These are phyloP conservation scores for Rotaria socialis DNA, from an alignment of 2,888 invertebrate species.

Conservation along the genomic window DNA sequence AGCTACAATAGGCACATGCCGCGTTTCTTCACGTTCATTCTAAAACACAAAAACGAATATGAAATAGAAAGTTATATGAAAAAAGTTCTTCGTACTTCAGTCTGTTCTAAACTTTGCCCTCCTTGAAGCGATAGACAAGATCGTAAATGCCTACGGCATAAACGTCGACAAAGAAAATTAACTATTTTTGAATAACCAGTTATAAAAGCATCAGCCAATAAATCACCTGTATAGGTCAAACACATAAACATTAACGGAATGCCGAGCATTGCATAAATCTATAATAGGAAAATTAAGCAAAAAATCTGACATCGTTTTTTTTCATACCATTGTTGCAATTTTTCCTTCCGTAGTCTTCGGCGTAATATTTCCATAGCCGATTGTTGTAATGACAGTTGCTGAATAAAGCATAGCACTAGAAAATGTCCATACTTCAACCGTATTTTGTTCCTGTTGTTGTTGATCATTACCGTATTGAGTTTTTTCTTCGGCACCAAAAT, in stretches of 20 bases:
- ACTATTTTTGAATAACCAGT: conserved; percentile 42
- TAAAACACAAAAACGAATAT: neutral
- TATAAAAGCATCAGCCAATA: conserved; percentile 47
- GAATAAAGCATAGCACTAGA: conserved; percentile 46
- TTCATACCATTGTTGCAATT: conserved; percentile 45
- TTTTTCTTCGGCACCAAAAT: conserved; percentile 18
- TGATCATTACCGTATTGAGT: neutral
- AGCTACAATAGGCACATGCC: conserved; percentile 47
- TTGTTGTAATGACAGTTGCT: conserved; percentile 47
- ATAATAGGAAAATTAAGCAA: neutral
- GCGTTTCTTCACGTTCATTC: conserved; percentile 39
- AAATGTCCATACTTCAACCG: conserved; percentile 45
- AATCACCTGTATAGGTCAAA: conserved; percentile 47
- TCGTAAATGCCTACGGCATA: conserved; percentile 31
- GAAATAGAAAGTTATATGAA: neutral
- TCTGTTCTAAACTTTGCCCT: neutral
- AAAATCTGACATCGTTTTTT: too few relatives aligned
- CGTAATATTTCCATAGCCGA: conserved; percentile 47
- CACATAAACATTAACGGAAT: conserved; percentile 48
- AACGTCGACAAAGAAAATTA: conserved; percentile 36
- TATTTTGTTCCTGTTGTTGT: conserved; percentile 16
- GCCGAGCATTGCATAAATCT: conserved; percentile 47
- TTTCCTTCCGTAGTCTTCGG: conserved; percentile 46
- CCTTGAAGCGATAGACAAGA: neutral
- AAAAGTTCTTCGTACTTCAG: neutral